phyloP scores from a whole-genome alignment of 1,140 invertebrate genomes.

The Nylanderia fulva region DNA sequence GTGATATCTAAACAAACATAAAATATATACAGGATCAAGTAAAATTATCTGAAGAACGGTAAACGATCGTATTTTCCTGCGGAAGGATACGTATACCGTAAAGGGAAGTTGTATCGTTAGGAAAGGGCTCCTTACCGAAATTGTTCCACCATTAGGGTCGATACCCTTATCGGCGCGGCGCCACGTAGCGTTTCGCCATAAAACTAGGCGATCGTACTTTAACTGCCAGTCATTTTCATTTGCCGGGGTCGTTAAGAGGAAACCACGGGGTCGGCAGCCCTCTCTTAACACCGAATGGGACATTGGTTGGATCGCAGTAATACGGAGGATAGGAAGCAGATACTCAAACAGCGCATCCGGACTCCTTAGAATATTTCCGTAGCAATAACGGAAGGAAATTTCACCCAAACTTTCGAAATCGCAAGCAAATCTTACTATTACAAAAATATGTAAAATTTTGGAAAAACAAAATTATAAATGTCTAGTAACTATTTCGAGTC shows the following conservation, averaged over 20 bases:
- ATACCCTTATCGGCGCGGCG: conserved; percentile 72
- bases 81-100: not conserved
- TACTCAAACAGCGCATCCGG: not conserved
- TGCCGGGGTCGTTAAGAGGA: conserved; percentile 76
- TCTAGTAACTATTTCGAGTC: not conserved
- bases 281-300: conserved; percentile 33
- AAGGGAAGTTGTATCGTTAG: conserved; percentile 38
- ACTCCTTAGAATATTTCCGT: conserved; percentile 20
- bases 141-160: conserved; percentile 69
- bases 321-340: conserved; percentile 54
- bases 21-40: not conserved
- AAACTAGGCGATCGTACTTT: conserved; percentile 78
- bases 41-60: not conserved
- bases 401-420: not conserved
- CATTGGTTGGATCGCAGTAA: conserved; percentile 59
- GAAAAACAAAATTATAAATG: not conserved
- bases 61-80: not conserved
- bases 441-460: not conserved
- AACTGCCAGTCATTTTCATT: conserved; percentile 80
- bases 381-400: conserved; percentile 28
- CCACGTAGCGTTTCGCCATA: conserved; percentile 72
- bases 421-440: not conserved
- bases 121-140: conserved; percentile 69
- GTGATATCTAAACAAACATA: not conserved
- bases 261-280: conserved; percentile 45